Evolutionary conservation across 2,797 vertebrate species (phyloP), one percentile per base, ranked within the genome.

Genomic region (Lagocephalus sceleratus): DNA sequence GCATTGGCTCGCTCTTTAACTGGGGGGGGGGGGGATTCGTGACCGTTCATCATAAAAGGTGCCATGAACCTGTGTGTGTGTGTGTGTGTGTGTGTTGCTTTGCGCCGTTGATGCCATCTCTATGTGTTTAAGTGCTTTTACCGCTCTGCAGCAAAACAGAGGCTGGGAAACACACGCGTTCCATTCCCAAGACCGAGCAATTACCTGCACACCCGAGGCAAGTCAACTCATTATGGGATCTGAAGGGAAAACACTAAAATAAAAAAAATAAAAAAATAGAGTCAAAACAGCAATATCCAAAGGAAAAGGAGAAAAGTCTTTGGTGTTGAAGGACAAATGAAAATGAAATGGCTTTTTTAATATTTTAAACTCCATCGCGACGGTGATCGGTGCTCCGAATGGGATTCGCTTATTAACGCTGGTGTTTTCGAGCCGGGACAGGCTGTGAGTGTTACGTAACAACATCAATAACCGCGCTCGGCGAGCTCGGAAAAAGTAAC

Each of bases 11-110:
- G 86, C 88, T 85, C 84, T 83, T 87, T 88, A 73, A 79, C 87
- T 78, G 75, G 62, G 63, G 85, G 85, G 73, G 74, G 73, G 71
- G 12, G 43, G 42, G 35, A 75, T 72, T 57, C 3, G 4, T 7
- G 11, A 21, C 88, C 91, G 90, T 90, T 90, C 83, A 87, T 89
- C 87, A 88, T 90, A 89, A 90, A 91, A 90, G 81, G 86, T 76
- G 84, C 82, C 51, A 2, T 5, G 41, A 8, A 38, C 58, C 20
- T 56, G 43, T 19, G 38, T 57, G 52, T 54, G 35, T 55, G 52
- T 54, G 3, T 40, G 14, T n/a, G 38, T 17, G 15, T 46, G 22
- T 8, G 4, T 48, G 47, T 60, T 19, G 43, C 38, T 20, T 5
- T 20, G 16, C 3, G 26, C 17, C 15, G 9, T 5, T 11, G 14